These are phyloP conservation scores for Notechis scutatus DNA, from an alignment of 2,113 vertebrate genomes.

Conservation along the genomic window DNA sequence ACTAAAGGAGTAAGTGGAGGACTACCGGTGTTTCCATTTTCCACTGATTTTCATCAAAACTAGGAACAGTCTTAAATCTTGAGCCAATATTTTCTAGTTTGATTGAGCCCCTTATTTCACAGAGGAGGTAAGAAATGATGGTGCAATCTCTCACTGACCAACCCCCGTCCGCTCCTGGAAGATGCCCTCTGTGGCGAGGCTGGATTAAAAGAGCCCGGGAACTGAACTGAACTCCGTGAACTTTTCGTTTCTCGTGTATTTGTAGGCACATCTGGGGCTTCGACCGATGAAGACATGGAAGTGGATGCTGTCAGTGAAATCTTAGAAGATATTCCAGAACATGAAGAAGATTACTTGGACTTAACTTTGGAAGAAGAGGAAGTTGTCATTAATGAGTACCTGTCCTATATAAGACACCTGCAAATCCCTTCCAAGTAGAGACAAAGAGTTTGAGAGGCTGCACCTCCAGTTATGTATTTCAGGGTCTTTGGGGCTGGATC, in stretches of 20 bases:
- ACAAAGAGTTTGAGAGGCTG: conserved; percentile 21
- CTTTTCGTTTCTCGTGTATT: not conserved
- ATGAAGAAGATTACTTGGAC: conserved; percentile 96
- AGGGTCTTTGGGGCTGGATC: not conserved
- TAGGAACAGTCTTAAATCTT: not conserved
- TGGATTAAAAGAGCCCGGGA: accelerated
- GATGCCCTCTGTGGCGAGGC: not conserved
- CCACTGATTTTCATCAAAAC: not conserved
- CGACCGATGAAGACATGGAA: conserved; percentile 77
- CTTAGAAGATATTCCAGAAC: conserved; percentile 86
- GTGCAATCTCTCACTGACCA: not conserved
- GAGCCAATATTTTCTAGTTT: not conserved
- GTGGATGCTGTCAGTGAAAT: conserved; percentile 86
- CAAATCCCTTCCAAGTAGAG: conserved; percentile 47
- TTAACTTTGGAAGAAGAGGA: conserved; percentile 91
- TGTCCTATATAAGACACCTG: conserved; percentile 68
- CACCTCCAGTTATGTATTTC: conserved; percentile 26
- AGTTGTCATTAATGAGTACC: conserved; percentile 79
- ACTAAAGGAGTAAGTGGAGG: not conserved
- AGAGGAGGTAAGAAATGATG: not conserved
- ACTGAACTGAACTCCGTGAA: not conserved
- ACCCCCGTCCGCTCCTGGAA: not conserved
- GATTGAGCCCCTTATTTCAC: not conserved
- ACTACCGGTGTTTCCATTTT: not conserved
- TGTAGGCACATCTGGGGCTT: conserved; percentile 72